Base-by-base conservation (phyloP, 2,797 vertebrate genomes). In the Hipposideros larvatus region DNA sequence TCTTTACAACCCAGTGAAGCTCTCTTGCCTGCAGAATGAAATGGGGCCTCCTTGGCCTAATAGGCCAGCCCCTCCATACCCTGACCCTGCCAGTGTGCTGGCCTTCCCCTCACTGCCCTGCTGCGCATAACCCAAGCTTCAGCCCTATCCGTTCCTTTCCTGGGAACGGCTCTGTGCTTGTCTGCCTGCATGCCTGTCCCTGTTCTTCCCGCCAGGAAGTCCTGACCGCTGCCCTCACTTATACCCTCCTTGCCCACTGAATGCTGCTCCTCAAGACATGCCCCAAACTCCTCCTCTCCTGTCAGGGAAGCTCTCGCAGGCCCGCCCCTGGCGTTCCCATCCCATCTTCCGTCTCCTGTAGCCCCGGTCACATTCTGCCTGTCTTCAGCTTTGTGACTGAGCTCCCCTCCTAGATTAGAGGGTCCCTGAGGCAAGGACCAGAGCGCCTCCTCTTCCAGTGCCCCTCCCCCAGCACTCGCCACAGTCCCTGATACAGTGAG, bases 31-130 rank as follows among this genome's bases (percentile, higher is more conserved):
- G 0, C 65, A 70, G 57, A 37, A 24, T n/a, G 24, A 73, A 77
- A 8, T 11, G 51, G 11, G 37, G 5, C 31, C 37, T 26, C 65
- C 13, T 21, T 22, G 53, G 37, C 66, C 41, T 24, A 9, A 1
- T 4, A 1, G 26, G 66, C 51, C 46, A 19, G 5, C 9, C 11
- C 8, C 9, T 80, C 65, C 3, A 0, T 2, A 46, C 1, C 26
- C 46, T 55, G 34, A 22, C 34, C 31, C 70, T 24, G 21, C 28
- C 14, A 0, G 22, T 34, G 16, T 4, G 24, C 80, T 51, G 8
- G 28, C 21, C 46, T 26, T 65, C 43, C 31, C 24, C 18, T 75
- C 37, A 2, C 34, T 26, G 11, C n/a, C 3, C 14, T 75, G 21
- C 74, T 15, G 21, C 3, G 0, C 11, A 2, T 18, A 15, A 77